Evolutionary conservation across 2,113 vertebrate genomes (phyloP).

Genomic region (Gymnorhina tibicen): DNA sequence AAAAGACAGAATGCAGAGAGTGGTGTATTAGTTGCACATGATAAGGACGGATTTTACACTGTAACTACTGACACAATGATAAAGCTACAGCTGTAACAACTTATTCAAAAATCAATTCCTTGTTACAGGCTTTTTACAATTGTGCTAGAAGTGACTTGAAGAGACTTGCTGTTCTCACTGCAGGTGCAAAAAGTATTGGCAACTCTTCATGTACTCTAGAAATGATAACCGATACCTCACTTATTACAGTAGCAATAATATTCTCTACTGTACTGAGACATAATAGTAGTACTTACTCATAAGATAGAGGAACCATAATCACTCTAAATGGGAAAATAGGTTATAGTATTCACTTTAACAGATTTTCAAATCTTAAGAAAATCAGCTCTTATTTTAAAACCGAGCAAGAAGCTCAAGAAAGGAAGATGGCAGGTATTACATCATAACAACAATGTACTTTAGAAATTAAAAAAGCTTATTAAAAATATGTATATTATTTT

Average conservation of each 20-base stretch:
- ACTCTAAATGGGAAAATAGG: neutral
- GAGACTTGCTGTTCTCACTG: neutral
- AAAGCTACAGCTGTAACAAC: neutral
- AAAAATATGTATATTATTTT: neutral
- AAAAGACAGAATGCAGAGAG: neutral
- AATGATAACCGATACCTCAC: neutral
- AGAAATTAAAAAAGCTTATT: neutral
- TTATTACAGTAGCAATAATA: neutral
- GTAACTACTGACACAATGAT: neutral
- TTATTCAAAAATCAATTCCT: constrained; percentile 8
- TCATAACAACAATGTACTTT: neutral
- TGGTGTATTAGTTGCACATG: neutral
- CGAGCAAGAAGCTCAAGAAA: neutral
- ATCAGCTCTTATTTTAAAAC: neutral
- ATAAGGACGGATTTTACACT: neutral
- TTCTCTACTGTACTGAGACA: neutral
- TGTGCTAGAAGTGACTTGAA: neutral
- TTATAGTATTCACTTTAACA: neutral
- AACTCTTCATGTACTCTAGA: neutral
- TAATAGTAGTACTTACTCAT: neutral
- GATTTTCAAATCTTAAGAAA: neutral
- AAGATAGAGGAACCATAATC: neutral
- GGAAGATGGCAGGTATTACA: neutral
- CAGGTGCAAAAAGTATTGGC: neutral
- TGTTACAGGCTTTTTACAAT: neutral